These are phyloP conservation scores for Promerops cafer DNA, from an alignment of 2,113 vertebrate genomes.

Conservation along the genomic window DNA sequence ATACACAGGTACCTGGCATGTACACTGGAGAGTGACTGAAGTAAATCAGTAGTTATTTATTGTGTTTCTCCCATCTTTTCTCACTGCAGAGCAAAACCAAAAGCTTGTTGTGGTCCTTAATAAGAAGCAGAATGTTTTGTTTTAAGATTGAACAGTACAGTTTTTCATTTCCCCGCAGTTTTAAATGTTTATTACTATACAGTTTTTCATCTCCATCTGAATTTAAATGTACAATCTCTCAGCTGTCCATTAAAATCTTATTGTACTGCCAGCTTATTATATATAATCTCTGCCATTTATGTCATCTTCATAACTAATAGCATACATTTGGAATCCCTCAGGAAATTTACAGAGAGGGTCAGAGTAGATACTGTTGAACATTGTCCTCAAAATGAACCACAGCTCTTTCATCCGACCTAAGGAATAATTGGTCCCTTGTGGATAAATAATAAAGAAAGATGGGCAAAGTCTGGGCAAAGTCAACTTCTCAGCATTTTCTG, in stretches of 20 bases:
- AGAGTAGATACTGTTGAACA: not conserved
- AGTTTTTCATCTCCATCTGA: not conserved
- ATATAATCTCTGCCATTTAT: not conserved
- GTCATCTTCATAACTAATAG: not conserved
- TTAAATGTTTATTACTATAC: not conserved
- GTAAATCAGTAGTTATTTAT: not conserved
- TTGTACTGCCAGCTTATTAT: not conserved
- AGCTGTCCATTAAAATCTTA: not conserved
- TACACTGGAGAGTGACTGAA: not conserved
- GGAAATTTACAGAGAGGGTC: not conserved
- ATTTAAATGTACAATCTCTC: not conserved
- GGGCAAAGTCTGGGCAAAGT: not conserved
- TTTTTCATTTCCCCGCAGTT: not conserved
- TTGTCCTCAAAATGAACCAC: not conserved
- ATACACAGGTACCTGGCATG: not conserved
- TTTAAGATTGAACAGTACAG: not conserved
- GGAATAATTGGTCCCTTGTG: not conserved
- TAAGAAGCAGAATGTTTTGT: not conserved
- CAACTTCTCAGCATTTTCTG: not conserved
- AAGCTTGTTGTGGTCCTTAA: not conserved
- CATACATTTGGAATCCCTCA: not conserved
- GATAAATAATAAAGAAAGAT: not conserved
- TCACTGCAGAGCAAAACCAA: not conserved
- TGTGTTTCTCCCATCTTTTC: not conserved
- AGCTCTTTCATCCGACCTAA: not conserved